A percentile compares a stretch with the other conserved stretches of the same genome.
phyloP scores from a whole-genome alignment of 2,797 vertebrate species.

The Pelodytes ibericus region DNA sequence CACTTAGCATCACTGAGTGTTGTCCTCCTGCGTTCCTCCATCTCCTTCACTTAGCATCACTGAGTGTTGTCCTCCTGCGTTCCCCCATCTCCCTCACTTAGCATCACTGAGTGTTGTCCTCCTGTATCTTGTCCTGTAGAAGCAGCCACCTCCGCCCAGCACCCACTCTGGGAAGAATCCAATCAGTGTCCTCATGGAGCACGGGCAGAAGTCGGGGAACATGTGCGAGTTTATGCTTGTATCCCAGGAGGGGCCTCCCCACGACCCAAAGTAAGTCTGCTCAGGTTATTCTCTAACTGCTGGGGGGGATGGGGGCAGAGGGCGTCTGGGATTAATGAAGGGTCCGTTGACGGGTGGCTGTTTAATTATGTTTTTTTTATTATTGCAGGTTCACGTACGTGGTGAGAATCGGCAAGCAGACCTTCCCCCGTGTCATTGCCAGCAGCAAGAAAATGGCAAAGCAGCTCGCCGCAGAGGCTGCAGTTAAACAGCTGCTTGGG shows the following conservation, averaged over 20 bases:
- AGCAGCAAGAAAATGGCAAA: slow-evolving; percentile 95
- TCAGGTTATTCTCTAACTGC: not conserved
- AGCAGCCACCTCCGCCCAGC: slow-evolving; percentile 56
- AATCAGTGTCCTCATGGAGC: slow-evolving; percentile 90
- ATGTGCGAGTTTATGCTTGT: slow-evolving; percentile 89
- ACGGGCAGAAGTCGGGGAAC: slow-evolving; percentile 88
- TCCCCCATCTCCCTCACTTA: too few relatives aligned
- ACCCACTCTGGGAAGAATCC: slow-evolving; percentile 90
- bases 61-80: too few relatives aligned
- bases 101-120: slow-evolving; percentile 22
- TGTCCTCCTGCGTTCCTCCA: too few relatives aligned
- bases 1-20: too few relatives aligned
- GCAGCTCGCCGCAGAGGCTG: slow-evolving; percentile 92
- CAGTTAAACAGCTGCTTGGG: slow-evolving; percentile 86
- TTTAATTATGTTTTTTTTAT: not conserved
- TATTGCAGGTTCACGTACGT: slow-evolving; percentile 88
- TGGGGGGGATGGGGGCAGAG: not conserved
- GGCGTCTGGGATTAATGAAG: too few relatives aligned
- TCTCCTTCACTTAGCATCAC: too few relatives aligned
- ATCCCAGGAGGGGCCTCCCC: slow-evolving; percentile 90
- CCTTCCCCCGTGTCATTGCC: slow-evolving; percentile 86
- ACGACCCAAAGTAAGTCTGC: slow-evolving; percentile 87
- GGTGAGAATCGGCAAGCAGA: slow-evolving; percentile 85
- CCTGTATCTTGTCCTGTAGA: slow-evolving; percentile 11
- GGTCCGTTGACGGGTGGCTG: too few relatives aligned